Evolutionary conservation across 2,113 vertebrate species (phyloP).

Genomic region (Drymodes brunneopygia): DNA sequence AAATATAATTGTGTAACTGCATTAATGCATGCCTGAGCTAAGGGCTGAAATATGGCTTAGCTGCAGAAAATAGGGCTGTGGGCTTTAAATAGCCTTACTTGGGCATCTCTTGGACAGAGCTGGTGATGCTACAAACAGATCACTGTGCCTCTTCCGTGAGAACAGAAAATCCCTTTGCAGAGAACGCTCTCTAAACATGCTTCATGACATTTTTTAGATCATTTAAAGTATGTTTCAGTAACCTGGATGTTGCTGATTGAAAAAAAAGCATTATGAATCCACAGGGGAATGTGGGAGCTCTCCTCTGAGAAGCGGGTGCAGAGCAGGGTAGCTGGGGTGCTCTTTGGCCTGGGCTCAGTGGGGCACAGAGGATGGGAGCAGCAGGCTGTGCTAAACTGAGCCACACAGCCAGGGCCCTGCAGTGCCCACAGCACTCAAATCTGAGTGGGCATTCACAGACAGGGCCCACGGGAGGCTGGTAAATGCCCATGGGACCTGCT

Average conservation of each 20-base stretch:
- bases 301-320: background rate
- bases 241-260: background rate
- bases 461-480: background rate
- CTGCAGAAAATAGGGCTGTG: background rate
- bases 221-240: background rate
- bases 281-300: background rate
- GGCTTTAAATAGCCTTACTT: background rate
- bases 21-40: background rate
- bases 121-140: background rate
- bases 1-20: background rate
- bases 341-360: background rate
- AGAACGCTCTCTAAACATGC: background rate
- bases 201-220: background rate
- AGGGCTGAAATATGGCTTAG: background rate
- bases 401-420: background rate
- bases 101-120: background rate
- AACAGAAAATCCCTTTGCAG: background rate
- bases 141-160: fast-evolving
- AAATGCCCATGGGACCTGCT: background rate
- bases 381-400: background rate
- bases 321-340: background rate
- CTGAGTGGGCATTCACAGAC: background rate
- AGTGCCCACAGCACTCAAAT: background rate
- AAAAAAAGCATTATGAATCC: background rate
- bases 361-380: background rate